Evolutionary conservation across 1,140 invertebrate species (phyloP).

Genomic region (Leptopilina boulardi): DNA sequence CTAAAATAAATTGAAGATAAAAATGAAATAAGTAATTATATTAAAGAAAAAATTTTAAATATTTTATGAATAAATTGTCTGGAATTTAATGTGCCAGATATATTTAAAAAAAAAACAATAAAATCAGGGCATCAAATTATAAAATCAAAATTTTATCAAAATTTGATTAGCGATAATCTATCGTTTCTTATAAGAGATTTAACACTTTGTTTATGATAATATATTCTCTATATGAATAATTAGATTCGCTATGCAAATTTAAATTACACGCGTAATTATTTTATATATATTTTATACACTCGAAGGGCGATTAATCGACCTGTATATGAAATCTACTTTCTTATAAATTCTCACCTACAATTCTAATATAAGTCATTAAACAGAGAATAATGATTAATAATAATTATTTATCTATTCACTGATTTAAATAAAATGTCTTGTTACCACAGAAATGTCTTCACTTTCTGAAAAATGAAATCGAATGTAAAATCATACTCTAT

Average conservation of each 20-base stretch:
- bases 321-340: neutral
- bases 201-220: neutral
- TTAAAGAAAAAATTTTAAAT: neutral
- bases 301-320: conserved; percentile 13
- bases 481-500: too few species aligned
- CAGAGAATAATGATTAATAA: neutral
- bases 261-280: conserved; percentile 4
- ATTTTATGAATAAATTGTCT: neutral
- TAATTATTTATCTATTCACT: neutral
- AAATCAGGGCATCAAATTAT: neutral
- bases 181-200: neutral
- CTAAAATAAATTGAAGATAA: too few species aligned
- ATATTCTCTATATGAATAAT: conserved; percentile 1
- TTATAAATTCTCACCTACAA: neutral
- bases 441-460: too few species aligned
- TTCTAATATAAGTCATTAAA: neutral
- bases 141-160: neutral
- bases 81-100: neutral
- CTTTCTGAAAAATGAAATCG: too few species aligned
- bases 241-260: neutral
- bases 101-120: neutral
- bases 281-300: neutral
- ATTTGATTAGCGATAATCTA: neutral
- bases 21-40: too few species aligned
- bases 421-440: neutral